Conservation (phyloP, 92 coral and sea anemone genomes). For the Bergia sp. region DNA sequence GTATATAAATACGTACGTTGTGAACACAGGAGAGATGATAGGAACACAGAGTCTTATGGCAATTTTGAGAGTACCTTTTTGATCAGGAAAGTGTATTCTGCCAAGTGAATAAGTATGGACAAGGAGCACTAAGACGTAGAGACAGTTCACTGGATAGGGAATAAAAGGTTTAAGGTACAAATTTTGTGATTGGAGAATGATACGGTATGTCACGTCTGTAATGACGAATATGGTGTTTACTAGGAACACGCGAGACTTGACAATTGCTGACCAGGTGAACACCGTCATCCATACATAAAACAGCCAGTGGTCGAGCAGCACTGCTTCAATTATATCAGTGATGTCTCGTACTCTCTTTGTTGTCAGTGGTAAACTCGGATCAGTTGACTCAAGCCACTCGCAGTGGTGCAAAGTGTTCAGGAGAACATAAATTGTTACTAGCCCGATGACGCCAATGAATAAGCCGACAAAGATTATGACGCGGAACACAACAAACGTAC, state of each 20-base stretch:
- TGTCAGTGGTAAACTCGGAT: no score
- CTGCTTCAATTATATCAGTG: not conserved
- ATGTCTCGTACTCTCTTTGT: no score
- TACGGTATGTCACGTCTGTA: no score
- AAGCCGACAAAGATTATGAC: not conserved
- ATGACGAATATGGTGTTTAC: no score
- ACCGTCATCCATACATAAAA: no score
- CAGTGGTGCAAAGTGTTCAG: not conserved
- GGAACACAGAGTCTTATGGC: not conserved
- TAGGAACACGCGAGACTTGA: no score
- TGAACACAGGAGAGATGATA: not conserved
- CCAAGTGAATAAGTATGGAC: no score
- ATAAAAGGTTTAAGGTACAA: not conserved
- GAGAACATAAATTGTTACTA: not conserved
- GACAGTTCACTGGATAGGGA: not conserved
- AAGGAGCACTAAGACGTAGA: not conserved
- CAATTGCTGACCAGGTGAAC: no score
- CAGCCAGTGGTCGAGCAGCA: not conserved
- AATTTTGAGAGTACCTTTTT: not conserved
- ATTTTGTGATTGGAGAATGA: no score
- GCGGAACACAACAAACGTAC: no score
- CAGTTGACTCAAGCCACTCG: not conserved
- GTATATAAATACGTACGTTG: not conserved
- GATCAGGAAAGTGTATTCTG: no score
- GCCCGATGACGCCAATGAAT: not conserved